Evolutionary conservation across 2,113 vertebrate species (phyloP).

Genomic region (Nothoprocta perdicaria): DNA sequence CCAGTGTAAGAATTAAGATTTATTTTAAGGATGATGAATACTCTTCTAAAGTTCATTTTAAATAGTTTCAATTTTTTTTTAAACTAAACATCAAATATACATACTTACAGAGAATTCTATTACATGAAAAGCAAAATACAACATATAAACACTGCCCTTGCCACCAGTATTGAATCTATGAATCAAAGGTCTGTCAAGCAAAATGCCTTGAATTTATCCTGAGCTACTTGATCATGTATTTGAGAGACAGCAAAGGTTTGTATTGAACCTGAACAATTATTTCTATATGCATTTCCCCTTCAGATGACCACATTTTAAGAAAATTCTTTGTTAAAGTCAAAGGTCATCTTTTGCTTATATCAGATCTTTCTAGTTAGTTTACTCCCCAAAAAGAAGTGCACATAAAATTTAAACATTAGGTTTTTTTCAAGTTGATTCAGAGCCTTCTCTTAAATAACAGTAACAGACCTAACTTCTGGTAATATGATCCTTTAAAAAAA

Average conservation of each 20-base stretch:
- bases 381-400: background rate
- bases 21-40: background rate
- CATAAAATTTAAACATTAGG: background rate
- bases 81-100: background rate
- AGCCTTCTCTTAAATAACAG: background rate
- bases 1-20: background rate
- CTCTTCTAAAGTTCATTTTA: background rate
- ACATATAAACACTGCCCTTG: rapidly evolving
- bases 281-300: background rate
- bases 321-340: background rate
- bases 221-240: background rate
- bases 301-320: background rate
- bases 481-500: background rate
- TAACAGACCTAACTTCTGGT: background rate
- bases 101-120: background rate
- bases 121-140: background rate
- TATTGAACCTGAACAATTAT: background rate
- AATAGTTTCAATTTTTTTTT: background rate
- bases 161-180: background rate
- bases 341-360: background rate
- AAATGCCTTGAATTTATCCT: background rate
- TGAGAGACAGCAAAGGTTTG: background rate
- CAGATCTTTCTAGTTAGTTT: background rate
- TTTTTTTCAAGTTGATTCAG: background rate
- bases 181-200: background rate